Base-by-base conservation (phyloP, 1,140 invertebrate species). In the Solen grandis region DNA sequence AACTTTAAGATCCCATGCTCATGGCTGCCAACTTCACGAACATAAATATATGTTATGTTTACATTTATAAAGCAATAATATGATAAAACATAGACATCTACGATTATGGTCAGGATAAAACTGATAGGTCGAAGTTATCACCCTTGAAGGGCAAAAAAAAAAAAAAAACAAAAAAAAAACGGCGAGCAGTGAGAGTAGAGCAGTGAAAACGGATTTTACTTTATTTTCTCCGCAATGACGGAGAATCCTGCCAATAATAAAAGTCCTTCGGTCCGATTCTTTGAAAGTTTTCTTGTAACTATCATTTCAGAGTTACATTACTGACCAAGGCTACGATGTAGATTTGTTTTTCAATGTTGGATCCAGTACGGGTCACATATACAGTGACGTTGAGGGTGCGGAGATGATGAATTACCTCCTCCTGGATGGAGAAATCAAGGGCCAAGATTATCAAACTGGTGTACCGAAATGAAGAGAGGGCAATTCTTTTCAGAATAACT, bases 331-430 rank as follows among this genome's bases (percentile, higher is more conserved):
- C 0, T 88, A 86, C 60, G 88, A 89, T 74, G 84, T 89, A n/a
- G 88, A 89, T 70, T 75, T 89, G 19, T 80, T 87, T 35, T 89
- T 89, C 65, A 66, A 78, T 10, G 8, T 88, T 10, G 82, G 81
- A 16, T 74, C 59, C 0, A 70, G 82, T 36, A 76, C 84, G 46
- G 86, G 84, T 22, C 88, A 88, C 57, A 88, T 89, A 54, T 88
- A 83, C 70, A 89, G 88, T 80, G 88, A 89, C 52, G 88, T 88
- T 19, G 87, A 88, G 62, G 84, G 87, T 3, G 52, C 73, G 1
- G 84, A 88, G 65, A 88, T 89, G 88, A 85, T 85, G 31, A 89
- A 89, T 62, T 88, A 85, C 38, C 75, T 89, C 0, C 84, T 87
- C 52, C 54, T 88, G 19, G 81, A 89, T 52, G 84, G 83, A 25